Evolutionary conservation across 2,888 invertebrate genomes (phyloP).

Genomic region (Cephus sareptanus): DNA sequence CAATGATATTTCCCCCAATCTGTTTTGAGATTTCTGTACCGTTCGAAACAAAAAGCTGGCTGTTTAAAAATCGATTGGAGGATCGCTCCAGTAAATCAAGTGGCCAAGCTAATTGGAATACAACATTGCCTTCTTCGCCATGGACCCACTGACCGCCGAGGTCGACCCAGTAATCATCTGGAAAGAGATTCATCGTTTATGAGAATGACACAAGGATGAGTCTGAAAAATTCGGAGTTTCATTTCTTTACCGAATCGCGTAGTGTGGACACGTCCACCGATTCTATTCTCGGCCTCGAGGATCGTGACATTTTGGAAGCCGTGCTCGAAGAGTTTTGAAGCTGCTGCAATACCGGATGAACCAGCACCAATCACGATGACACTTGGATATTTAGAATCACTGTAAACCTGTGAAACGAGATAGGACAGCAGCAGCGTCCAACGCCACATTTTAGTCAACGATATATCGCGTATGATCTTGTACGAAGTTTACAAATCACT

Average conservation of each 20-base stretch:
- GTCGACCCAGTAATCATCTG: conserved; percentile 44
- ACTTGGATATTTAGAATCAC: conserved; percentile 43
- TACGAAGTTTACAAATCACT: no score
- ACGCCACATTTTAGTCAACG: no score
- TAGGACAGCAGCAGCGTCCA: no score
- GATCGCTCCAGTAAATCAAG: conserved; percentile 37
- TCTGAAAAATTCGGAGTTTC: neutral
- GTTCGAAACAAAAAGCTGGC: neutral
- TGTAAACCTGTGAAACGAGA: no score
- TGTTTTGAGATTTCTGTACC: neutral
- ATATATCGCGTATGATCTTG: no score
- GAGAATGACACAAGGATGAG: neutral
- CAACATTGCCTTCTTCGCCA: conserved; percentile 45
- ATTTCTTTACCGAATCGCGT: conserved; percentile 56
- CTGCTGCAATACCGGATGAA: conserved; percentile 70
- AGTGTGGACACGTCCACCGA: conserved; percentile 68
- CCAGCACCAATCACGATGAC: conserved; percentile 71
- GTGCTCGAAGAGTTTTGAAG: conserved; percentile 65
- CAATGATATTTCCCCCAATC: neutral
- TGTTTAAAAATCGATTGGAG: neutral
- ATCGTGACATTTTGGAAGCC: conserved; percentile 67
- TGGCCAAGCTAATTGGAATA: conserved; percentile 44
- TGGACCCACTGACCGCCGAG: conserved; percentile 54
- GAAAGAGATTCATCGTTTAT: conserved; percentile 13
- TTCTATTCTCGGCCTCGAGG: conserved; percentile 66